These are phyloP conservation scores for Chaenocephalus aceratus DNA, from an alignment of 2,113 vertebrate genomes.

Conservation along the genomic window DNA sequence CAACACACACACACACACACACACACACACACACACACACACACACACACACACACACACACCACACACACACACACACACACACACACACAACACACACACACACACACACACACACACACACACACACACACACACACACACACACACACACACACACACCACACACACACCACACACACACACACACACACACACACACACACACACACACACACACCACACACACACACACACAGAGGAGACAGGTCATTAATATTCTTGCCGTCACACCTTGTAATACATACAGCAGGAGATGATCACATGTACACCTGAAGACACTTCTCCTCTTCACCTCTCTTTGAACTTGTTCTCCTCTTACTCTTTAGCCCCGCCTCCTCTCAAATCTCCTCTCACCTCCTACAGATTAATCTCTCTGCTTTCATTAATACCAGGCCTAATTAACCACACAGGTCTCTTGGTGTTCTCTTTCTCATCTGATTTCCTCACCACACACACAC, in stretches of 20 bases:
- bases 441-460: conserved; percentile 42
- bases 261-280: conserved; percentile 7
- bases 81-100: background rate
- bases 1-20: background rate
- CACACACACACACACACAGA: conserved; percentile 2
- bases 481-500: background rate
- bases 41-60: too few relatives aligned
- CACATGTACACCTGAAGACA: background rate
- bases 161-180: conserved; percentile 17
- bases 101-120: conserved; percentile 4
- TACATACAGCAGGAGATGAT: conserved; percentile 15
- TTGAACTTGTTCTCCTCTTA: conserved; percentile 16
- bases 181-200: conserved; percentile 14
- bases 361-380: conserved; percentile 9
- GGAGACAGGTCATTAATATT: conserved; percentile 48
- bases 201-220: conserved; percentile 12
- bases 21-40: conserved; percentile 16
- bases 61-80: background rate
- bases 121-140: conserved; percentile 8
- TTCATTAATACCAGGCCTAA: conserved; percentile 55
- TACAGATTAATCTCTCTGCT: conserved; percentile 42
- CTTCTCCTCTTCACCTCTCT: background rate
- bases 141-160: background rate
- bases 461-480: conserved; percentile 34
- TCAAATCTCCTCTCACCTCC: conserved; percentile 29